Evolutionary conservation across 2,888 invertebrate species (phyloP).

Genomic region (Brachyptera risi): DNA sequence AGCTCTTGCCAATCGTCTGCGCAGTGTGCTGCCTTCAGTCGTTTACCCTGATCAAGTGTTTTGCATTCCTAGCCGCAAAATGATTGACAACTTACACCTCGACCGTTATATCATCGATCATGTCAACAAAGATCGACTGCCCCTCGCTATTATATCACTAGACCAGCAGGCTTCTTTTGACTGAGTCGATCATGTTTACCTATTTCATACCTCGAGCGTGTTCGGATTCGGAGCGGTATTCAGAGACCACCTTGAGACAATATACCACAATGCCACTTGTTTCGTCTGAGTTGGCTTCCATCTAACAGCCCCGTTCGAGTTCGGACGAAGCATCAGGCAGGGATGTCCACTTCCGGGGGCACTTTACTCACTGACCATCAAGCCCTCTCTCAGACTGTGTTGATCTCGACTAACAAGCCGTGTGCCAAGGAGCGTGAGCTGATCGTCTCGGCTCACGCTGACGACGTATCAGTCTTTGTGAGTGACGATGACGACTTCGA

Average conservation of each 20-base stretch:
- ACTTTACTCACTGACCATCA: background rate
- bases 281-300: background rate
- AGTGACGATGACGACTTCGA: background rate
- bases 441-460: background rate
- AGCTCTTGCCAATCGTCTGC: background rate
- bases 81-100: slow-evolving; percentile 12
- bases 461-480: background rate
- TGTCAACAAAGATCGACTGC: background rate
- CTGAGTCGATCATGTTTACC: slow-evolving; percentile 17
- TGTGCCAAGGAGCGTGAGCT: background rate
- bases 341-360: slow-evolving; percentile 2
- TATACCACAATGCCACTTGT: background rate
- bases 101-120: slow-evolving; percentile 10
- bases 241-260: background rate
- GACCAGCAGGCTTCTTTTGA: slow-evolving; percentile 19
- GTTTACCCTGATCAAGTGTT: slow-evolving; percentile 13
- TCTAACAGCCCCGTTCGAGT: slow-evolving; percentile 5
- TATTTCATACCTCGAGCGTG: background rate
- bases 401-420: background rate
- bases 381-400: background rate
- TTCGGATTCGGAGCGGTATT: slow-evolving; percentile 1
- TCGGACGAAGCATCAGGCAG: background rate
- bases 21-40: background rate
- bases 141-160: slow-evolving; percentile 11
- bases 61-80: slow-evolving; percentile 7